Evolutionary conservation across 2,888 invertebrate species (phyloP), one percentile per base, ranked within the genome.

Genomic region (Colostygia pectinataria): DNA sequence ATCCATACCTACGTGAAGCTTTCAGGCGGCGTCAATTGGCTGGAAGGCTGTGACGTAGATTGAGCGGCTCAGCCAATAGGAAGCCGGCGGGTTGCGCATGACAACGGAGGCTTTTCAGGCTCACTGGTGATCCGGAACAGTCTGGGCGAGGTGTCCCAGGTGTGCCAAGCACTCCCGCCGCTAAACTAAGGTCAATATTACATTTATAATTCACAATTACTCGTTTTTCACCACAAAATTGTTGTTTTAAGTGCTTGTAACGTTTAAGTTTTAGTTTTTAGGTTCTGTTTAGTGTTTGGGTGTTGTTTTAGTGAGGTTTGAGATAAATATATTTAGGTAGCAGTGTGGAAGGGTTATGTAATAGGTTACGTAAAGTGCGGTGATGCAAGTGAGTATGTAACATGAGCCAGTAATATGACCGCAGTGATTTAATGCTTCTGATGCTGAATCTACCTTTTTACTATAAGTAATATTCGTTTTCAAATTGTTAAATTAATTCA

Each of bases 81-180:
- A 58, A 64, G 55, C 62, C 57, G 31, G 44, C 29, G 63, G 46
- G 51, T 51, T 65, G 82, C 88, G 88, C 86, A 88, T 86, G 86
- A 66, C 80, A 65, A 44, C 46, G 55, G 61, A 78, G 80, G 71
- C 75, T 77, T 68, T 70, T 66, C 70, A 65, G 72, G 71, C 74
- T 71, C 68, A 61, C 64, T 66, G 70, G 63, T 65, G 53, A 47
- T 49, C 53, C 63, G 61, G 67, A 71, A 60, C 88, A 88, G 87
- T 89, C 83, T 76, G 87, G 86, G 83, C 79, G 77, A 81, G 83
- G 81, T 77, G 80, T 71, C 76, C 77, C 87, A 84, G 87, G 89
- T 87, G 89, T 82, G 86, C 83, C 74, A 77, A 84, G 84, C 83
- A 75, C 78, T 76, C 75, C 71, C 78, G 64, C 65, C 73, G 62